Evolutionary conservation across 35 echinoderm and acorn worm genomes (phyloP).

Genomic region (Nesometra sesokonis): DNA sequence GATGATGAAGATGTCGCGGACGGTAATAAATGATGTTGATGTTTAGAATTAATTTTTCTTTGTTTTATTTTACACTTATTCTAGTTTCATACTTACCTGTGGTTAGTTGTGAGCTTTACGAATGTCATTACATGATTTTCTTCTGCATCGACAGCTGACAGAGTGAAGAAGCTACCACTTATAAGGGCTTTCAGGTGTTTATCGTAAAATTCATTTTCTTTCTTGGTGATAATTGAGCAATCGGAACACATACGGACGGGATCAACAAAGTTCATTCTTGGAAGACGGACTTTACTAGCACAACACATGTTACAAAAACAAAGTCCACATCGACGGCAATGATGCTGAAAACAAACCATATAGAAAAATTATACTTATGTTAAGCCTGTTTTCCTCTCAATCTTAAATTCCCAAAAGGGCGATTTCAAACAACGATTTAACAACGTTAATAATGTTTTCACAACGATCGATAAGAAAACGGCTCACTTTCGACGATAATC

Average conservation of each 20-base stretch:
- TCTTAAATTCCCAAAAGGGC: too few relatives aligned
- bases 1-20: too few relatives aligned
- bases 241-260: conserved; percentile 75
- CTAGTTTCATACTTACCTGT: conserved; percentile 31
- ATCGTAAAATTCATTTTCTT: conserved; percentile 94
- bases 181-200: conserved; percentile 81
- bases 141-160: conserved; percentile 14
- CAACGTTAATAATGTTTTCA: too few relatives aligned
- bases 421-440: too few relatives aligned
- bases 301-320: conserved; percentile 80
- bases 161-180: conserved; percentile 52
- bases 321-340: conserved; percentile 81
- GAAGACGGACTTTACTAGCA: conserved; percentile 53
- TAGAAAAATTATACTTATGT: too few relatives aligned
- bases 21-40: too few relatives aligned
- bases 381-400: neutral
- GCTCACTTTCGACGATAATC: too few relatives aligned
- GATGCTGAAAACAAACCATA: conserved; percentile 45
- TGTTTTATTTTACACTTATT: too few relatives aligned
- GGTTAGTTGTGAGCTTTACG: conserved; percentile 44
- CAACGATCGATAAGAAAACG: too few relatives aligned
- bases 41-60: too few relatives aligned
- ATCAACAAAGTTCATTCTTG: conserved; percentile 90
- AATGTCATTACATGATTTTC: conserved; percentile 27
- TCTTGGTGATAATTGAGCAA: conserved; percentile 55